These are phyloP conservation scores for Amphimallon solstitiale DNA, from an alignment of 2,888 invertebrate species.

Conservation along the genomic window DNA sequence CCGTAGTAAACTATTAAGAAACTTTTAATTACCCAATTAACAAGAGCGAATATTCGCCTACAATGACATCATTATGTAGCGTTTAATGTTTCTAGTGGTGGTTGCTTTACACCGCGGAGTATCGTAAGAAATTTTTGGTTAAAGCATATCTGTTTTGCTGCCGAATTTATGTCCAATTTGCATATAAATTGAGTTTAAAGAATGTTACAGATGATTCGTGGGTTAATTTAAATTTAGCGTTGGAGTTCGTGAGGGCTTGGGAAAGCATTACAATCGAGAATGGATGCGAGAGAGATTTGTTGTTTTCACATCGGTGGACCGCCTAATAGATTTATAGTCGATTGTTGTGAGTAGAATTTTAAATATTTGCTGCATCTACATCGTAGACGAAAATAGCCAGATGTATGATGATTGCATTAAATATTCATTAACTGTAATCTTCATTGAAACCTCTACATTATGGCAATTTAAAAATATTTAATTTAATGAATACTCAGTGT, in stretches of 20 bases:
- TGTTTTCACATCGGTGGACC: constrained; percentile 10
- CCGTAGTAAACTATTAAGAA: constrained; percentile 34
- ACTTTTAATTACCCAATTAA: constrained; percentile 52
- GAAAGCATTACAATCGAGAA: constrained; percentile 17
- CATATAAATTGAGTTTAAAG: constrained; percentile 38
- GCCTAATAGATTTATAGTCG: constrained; percentile 17
- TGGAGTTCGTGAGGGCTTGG: constrained; percentile 1
- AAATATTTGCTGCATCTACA: not conserved
- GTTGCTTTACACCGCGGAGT: constrained; percentile 16
- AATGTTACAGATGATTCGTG: constrained; percentile 37
- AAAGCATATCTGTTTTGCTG: constrained; percentile 35
- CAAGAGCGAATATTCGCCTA: constrained; percentile 39
- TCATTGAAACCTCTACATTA: too few relatives aligned
- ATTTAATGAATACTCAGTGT: too few relatives aligned
- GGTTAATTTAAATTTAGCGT: constrained; percentile 34
- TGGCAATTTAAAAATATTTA: too few relatives aligned
- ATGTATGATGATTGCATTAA: too few relatives aligned
- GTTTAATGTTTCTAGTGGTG: not conserved
- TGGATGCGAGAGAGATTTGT: constrained; percentile 14
- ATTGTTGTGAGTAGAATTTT: constrained; percentile 6
- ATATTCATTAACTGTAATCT: too few relatives aligned
- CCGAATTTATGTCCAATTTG: constrained; percentile 38
- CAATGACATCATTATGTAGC: constrained; percentile 25
- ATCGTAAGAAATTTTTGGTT: constrained; percentile 31
- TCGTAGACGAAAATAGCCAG: too few relatives aligned